Base-by-base conservation (phyloP, 2,888 invertebrate species). In the Drosophila acutilabella region DNA sequence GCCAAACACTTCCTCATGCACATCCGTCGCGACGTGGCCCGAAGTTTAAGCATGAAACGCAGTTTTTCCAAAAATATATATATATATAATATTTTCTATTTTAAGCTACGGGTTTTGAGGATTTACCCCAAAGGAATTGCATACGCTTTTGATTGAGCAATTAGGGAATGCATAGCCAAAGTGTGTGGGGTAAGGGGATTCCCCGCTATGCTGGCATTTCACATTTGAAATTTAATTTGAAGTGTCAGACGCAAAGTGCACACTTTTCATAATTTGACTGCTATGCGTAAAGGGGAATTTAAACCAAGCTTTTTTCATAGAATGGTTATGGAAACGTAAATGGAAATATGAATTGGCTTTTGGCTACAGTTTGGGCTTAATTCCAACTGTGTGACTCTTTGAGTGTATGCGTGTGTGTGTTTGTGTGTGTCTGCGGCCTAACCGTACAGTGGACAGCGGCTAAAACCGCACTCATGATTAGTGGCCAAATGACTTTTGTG, bases 61-160 rank as follows among this genome's bases (percentile, higher is more conserved):
- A 77, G 62, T 74, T 80, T 74, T 71, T 60, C 41, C 44, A 56
- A 59, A 72, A 30, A 41, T 26, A 47, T 30, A 30, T 14, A n/a
- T n/a, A n/a, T n/a, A 47, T 14, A 30, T 26, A 47, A 45, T 40
- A 36, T 48, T 52, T 60, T 51, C 38, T 68, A 56, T 73, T 65
- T 65, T 68, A 64, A 81, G 71, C 74, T 69, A 59, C 66, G 59
- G 36, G 62, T 58, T 58, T 51, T 36, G 36, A 71, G 66, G 85
- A 71, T 79, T 77, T 71, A 74, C 71, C 82, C 85, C 88, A 69
- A 78, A 67, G 82, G 82, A 85, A 85, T 88, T 85, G 88, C 88
- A 83, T 85, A 85, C 83, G 80, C 51, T 83, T 82, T 80, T 88
- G 82, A 83, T 83, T 83, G 88, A 85, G 88, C 82, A 83, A 83